These are phyloP conservation scores for Labrus mixtus DNA, from an alignment of 2,113 vertebrate genomes.

Conservation along the genomic window DNA sequence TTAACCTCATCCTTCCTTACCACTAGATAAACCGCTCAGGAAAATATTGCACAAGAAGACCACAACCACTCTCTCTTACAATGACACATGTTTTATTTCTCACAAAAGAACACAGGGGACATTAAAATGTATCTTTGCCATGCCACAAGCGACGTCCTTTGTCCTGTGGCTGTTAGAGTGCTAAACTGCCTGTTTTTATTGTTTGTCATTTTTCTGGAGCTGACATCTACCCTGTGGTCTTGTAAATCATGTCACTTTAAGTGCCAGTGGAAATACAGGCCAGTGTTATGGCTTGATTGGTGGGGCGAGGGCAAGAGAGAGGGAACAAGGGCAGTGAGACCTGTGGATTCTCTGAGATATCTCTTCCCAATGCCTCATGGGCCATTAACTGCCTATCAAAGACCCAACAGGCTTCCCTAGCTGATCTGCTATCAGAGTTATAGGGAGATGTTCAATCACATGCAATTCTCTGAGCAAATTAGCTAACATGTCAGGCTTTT, in stretches of 20 bases:
- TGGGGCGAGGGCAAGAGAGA: slow-evolving; percentile 66
- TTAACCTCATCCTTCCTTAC: slow-evolving; percentile 83
- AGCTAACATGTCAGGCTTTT: slow-evolving; percentile 18
- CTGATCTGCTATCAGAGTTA: slow-evolving; percentile 82
- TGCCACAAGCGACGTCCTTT: slow-evolving; percentile 88
- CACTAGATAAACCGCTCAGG: slow-evolving; percentile 89
- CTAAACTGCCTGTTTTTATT: slow-evolving; percentile 89
- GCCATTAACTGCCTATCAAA: slow-evolving; percentile 87
- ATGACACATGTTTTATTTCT: slow-evolving; percentile 84
- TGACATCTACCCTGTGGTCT: slow-evolving; percentile 82
- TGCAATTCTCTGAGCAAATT: slow-evolving; percentile 26
- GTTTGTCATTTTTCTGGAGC: slow-evolving; percentile 92
- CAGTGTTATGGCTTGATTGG: slow-evolving; percentile 63
- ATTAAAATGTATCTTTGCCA: slow-evolving; percentile 90
- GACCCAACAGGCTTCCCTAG: slow-evolving; percentile 76
- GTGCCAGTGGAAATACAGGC: slow-evolving; percentile 81
- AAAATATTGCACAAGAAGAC: slow-evolving; percentile 84
- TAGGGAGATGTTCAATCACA: slow-evolving; percentile 72
- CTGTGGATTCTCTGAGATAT: slow-evolving; percentile 86
- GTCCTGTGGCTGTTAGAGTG: slow-evolving; percentile 84
- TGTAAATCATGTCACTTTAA: slow-evolving; percentile 93
- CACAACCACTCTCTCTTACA: slow-evolving; percentile 82
- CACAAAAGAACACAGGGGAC: slow-evolving; percentile 85
- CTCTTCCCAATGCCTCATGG: slow-evolving; percentile 80
- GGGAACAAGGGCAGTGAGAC: slow-evolving; percentile 73